phyloP scores from a whole-genome alignment of 2,888 invertebrate species.

The Chrysodeixis includens region DNA sequence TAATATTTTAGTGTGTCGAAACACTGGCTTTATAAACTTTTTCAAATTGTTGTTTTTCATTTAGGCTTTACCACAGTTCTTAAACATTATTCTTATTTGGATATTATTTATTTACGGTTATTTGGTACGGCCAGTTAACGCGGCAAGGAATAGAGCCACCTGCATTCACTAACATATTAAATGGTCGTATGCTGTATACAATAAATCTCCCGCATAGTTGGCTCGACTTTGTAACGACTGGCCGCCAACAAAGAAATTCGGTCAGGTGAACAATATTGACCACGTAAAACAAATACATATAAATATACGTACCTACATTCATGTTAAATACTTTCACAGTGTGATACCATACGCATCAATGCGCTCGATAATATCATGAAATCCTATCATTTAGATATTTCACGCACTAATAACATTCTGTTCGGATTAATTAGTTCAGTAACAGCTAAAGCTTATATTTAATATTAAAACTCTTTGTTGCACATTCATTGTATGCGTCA shows the following conservation, averaged over 20 bases:
- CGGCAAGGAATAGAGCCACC: background rate
- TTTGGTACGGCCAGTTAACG: too few relatives aligned
- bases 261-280: background rate
- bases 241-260: background rate
- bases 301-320: too few relatives aligned
- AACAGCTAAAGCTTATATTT: conserved; percentile 3
- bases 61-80: too few relatives aligned
- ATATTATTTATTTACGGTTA: too few relatives aligned
- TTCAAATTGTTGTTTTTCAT: too few relatives aligned
- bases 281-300: background rate
- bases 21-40: too few relatives aligned
- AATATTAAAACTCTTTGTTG: conserved; percentile 10
- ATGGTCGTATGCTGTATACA: background rate
- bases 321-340: too few relatives aligned
- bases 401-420: background rate
- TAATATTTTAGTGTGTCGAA: too few relatives aligned
- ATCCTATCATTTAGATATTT: conserved; percentile 2
- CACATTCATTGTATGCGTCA: conserved; percentile 34
- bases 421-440: conserved; percentile 11
- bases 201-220: conserved; percentile 4
- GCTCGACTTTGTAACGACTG: conserved; percentile 1
- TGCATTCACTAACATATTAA: background rate
- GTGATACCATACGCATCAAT: too few relatives aligned
- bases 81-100: too few relatives aligned
- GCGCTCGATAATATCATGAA: background rate